Conservation (phyloP, 2,888 invertebrate genomes). For the Cryptus armator region DNA sequence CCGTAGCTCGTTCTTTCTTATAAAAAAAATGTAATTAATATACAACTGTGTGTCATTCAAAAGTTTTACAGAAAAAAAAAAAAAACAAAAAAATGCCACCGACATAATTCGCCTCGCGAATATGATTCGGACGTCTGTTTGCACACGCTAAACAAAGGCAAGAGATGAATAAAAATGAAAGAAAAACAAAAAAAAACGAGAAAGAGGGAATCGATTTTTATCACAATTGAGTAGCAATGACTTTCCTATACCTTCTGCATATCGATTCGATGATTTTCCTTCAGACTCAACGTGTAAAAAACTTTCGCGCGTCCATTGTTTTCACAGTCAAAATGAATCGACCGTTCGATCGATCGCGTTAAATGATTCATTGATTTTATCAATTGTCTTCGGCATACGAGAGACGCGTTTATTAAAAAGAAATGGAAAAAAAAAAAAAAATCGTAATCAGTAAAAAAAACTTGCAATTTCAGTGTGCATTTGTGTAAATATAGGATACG, state of each 20-base stretch:
- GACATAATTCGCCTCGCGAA: slow-evolving; percentile 30
- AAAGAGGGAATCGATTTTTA: slow-evolving; percentile 11
- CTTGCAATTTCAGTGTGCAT: slow-evolving; percentile 78
- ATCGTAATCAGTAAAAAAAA: slow-evolving; percentile 46
- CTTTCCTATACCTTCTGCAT: slow-evolving; percentile 2
- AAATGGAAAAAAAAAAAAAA: slow-evolving; percentile 27
- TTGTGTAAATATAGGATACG: slow-evolving; percentile 78
- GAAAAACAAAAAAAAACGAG: not conserved
- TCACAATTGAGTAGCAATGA: not conserved
- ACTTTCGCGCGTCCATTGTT: not conserved
- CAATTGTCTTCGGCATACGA: slow-evolving; percentile 48
- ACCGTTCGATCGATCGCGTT: slow-evolving; percentile 35
- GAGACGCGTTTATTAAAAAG: slow-evolving; percentile 36
- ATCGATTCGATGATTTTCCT: slow-evolving; percentile 13
- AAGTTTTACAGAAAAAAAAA: slow-evolving; percentile 23
- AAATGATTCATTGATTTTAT: slow-evolving; percentile 41
- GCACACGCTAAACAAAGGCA: slow-evolving; percentile 12
- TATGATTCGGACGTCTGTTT: slow-evolving; percentile 28
- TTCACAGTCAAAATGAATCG: not conserved
- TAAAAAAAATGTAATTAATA: slow-evolving; percentile 23
- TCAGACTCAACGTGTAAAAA: not conserved
- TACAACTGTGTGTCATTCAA: slow-evolving; percentile 20
- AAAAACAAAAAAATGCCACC: slow-evolving; percentile 1
- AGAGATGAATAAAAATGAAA: slow-evolving; percentile 13
- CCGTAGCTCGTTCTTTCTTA: slow-evolving; percentile 21